Evolutionary conservation across 2,113 vertebrate species (phyloP), one percentile per base, ranked within the genome.

Genomic region (Picathartes gymnocephalus): DNA sequence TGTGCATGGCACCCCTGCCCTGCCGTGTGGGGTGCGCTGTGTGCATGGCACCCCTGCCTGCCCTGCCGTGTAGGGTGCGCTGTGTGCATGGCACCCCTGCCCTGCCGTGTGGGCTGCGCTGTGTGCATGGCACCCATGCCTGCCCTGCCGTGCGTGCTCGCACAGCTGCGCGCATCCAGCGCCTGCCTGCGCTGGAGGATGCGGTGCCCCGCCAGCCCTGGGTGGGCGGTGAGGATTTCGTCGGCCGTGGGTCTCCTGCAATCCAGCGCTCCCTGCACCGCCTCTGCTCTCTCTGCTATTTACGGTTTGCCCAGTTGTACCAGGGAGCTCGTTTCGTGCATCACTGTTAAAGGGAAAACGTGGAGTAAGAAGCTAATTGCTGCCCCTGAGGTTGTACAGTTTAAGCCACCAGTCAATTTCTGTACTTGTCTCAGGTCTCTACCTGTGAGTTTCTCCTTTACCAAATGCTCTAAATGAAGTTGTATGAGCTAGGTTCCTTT

Each of bases 321-420:
- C 28, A 1, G 21, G 11, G 62, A 79, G 25, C 33, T 15, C 15
- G 13, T 35, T 54, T 22, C 24, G 37, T 10, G n/a, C 53, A 7
- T 16, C 50, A 2, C 56, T 35, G 28, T 31, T 15, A 23, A 5
- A 7, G 33, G 13, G 37, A n/a, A 70, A 61, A 53, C 8, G 9
- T 0, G 6, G 37, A 31, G n/a, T 13, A 14, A 13, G 16, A 30
- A 39, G 54, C 5, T 3, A 4, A 35, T 33, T 37, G 28, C n/a
- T 12, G 51, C 20, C 58, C 11, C 37, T n/a, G 5, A 18, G 60
- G 61, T 3, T 48, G 60, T 5, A 9, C 33, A 2, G 13, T 13
- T 35, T 13, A 23, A 54, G 57, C 33, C 37, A 7, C 15, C 13
- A 1, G 37, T 10, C 51, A 4, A 1, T 37, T 48, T n/a, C 11